Percentiles rank a stretch among this genome's conserved stretches.
Conservation (phyloP, 1,140 invertebrate species). For the Drosophila tsacasi region DNA sequence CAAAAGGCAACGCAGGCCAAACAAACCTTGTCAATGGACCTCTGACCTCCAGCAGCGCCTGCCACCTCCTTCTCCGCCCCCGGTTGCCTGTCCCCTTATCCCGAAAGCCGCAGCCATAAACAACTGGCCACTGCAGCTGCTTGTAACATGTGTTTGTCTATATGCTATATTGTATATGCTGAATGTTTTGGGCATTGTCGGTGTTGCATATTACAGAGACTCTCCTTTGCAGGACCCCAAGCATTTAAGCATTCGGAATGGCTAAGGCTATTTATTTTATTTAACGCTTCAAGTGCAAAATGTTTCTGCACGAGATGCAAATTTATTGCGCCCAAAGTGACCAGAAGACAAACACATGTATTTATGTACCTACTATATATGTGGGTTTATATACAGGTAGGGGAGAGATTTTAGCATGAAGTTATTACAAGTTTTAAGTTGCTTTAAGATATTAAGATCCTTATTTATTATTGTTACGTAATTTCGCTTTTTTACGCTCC, state of each 20-base stretch:
- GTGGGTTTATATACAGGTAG: neutral
- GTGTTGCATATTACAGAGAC: constrained; percentile 34
- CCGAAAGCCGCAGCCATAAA: constrained; percentile 52
- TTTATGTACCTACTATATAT: too few species aligned
- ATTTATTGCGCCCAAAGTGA: constrained; percentile 39
- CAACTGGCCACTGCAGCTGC: constrained; percentile 59
- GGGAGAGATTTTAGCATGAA: too few species aligned
- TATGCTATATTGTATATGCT: constrained; percentile 3
- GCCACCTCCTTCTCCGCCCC: neutral
- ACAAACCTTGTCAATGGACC: constrained; percentile 56
- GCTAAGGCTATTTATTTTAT: constrained; percentile 59
- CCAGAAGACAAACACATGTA: constrained; percentile 4
- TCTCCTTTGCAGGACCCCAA: constrained; percentile 23
- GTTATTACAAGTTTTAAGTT: neutral
- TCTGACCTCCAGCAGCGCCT: constrained; percentile 13
- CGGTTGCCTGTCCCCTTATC: neutral
- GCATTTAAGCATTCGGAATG: constrained; percentile 54
- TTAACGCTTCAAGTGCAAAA: constrained; percentile 56
- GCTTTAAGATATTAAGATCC: neutral
- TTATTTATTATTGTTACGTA: too few species aligned
- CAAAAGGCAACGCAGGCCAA: constrained; percentile 56
- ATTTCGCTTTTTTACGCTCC: too few species aligned
- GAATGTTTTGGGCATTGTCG: constrained; percentile 21
- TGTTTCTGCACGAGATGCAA: constrained; percentile 48
- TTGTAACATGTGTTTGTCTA: constrained; percentile 54